Percentiles rank a stretch among this genome's conserved stretches.
Evolutionary conservation across 1,140 invertebrate genomes (phyloP).

Genomic region (Platorchestia sp.): DNA sequence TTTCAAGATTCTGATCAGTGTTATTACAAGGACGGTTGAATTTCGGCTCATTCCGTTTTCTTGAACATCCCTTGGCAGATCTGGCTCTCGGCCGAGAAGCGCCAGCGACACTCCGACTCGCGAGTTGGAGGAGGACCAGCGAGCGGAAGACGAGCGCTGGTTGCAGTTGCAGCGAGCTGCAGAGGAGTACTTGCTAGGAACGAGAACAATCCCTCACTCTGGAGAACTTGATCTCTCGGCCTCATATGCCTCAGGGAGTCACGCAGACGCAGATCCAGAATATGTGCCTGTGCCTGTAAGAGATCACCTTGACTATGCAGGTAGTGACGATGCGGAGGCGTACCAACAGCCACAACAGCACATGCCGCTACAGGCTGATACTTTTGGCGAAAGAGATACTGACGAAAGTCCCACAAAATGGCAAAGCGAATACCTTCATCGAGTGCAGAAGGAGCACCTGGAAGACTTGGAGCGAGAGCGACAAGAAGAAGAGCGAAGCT

Average conservation of each 20-base stretch:
- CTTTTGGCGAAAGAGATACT: neutral
- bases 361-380: neutral
- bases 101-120: neutral
- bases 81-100: neutral
- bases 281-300: neutral
- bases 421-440: slow-evolving; percentile 4
- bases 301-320: neutral
- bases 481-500: neutral
- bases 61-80: neutral
- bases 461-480: neutral
- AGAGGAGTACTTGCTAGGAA: neutral
- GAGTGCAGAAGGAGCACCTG: neutral
- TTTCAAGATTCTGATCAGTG: neutral
- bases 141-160: slow-evolving; percentile 18
- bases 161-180: slow-evolving; percentile 17
- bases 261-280: neutral
- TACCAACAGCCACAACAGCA: neutral
- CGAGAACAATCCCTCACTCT: neutral
- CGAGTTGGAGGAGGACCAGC: neutral
- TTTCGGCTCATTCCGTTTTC: neutral
- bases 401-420: neutral
- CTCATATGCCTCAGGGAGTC: neutral
- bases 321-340: neutral
- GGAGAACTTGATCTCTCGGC: neutral
- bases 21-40: no score